These are phyloP conservation scores for Drosophila kikkawai DNA, from an alignment of 1,140 invertebrate genomes.

Conservation along the genomic window DNA sequence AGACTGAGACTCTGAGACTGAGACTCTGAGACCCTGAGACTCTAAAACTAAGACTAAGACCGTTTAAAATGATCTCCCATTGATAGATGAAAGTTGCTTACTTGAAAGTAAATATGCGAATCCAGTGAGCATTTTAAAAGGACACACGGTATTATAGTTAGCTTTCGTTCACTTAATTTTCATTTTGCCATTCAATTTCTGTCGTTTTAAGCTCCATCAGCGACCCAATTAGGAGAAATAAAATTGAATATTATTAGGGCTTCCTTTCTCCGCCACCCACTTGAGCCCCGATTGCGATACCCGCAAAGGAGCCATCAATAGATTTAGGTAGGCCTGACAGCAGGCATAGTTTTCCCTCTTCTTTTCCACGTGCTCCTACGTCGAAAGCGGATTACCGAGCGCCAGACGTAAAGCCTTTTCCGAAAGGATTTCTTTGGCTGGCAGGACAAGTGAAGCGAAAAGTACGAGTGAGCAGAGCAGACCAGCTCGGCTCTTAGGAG, in stretches of 20 bases:
- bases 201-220: slow-evolving; percentile 6
- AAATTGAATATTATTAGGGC: slow-evolving; percentile 26
- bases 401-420: slow-evolving; percentile 74
- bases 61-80: not conserved
- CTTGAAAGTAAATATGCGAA: not conserved
- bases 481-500: slow-evolving; percentile 12
- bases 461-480: slow-evolving; percentile 6
- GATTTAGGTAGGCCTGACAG: slow-evolving; percentile 35
- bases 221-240: slow-evolving; percentile 28
- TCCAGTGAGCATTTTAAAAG: not conserved
- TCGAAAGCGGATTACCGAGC: slow-evolving; percentile 68
- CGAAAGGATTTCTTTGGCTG: slow-evolving; percentile 65
- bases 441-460: slow-evolving; percentile 46
- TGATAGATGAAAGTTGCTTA: not conserved
- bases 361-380: slow-evolving; percentile 2
- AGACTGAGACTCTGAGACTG: too few relatives aligned
- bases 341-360: slow-evolving; percentile 40
- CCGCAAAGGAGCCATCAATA: slow-evolving; percentile 31
- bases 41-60: too few relatives aligned
- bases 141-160: not conserved
- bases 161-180: slow-evolving; percentile 1
- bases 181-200: not conserved
- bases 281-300: slow-evolving; percentile 6
- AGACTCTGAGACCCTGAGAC: not conserved
- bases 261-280: not conserved